Conservation (phyloP, 1,140 invertebrate species). For the Formica exsecta region DNA sequence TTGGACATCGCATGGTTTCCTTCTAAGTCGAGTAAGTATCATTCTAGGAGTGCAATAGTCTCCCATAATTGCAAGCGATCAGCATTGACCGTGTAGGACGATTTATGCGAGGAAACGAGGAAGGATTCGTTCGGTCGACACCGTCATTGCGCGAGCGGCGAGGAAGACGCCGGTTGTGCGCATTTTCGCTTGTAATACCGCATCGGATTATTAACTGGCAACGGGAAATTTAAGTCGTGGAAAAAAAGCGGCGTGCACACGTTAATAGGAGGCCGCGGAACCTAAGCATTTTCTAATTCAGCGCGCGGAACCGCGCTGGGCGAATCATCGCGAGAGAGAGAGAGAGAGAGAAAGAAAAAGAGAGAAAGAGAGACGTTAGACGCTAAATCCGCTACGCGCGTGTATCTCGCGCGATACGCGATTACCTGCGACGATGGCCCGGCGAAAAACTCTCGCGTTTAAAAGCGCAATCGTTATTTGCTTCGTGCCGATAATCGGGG, state of each 20-base stretch:
- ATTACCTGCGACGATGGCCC: conserved; percentile 36
- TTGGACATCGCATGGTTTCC: neutral
- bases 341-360: neutral
- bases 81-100: conserved; percentile 35
- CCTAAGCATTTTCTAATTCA: conserved; percentile 58
- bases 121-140: conserved; percentile 25
- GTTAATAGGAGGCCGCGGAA: conserved; percentile 47
- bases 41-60: conserved; percentile 24
- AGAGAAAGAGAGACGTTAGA: neutral
- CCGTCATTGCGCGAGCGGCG: too few species aligned
- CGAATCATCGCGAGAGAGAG: conserved; percentile 1
- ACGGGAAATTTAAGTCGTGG: conserved; percentile 50
- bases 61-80: conserved; percentile 34
- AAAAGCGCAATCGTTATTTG: neutral
- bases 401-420: conserved; percentile 23
- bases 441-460: conserved; percentile 40
- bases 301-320: conserved; percentile 46
- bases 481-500: conserved; percentile 31
- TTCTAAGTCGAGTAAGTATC: neutral
- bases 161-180: conserved; percentile 7
- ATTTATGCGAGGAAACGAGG: conserved; percentile 37
- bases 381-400: neutral
- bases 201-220: conserved; percentile 49
- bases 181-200: conserved; percentile 43
- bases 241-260: conserved; percentile 53